These are phyloP conservation scores for Drosophila gunungcola DNA, from an alignment of 1,140 invertebrate species.

Conservation along the genomic window DNA sequence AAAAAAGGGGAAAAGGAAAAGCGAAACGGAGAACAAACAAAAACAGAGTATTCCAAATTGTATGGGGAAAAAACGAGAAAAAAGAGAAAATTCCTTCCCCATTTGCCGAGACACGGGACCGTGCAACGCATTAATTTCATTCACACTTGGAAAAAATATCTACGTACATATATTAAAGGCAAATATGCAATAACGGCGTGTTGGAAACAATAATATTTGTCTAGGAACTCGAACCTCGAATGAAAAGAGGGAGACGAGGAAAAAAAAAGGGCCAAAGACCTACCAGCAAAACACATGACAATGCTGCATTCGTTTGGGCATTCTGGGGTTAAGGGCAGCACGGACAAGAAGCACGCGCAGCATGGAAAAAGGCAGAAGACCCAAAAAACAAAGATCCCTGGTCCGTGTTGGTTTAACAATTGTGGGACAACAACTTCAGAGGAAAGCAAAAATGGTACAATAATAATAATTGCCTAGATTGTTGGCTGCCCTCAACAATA, in stretches of 20 bases:
- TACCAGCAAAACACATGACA: conserved; percentile 24
- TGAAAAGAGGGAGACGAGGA: conserved; percentile 5
- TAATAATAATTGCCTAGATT: conserved; percentile 15
- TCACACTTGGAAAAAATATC: conserved; percentile 76
- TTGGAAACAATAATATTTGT: conserved; percentile 83
- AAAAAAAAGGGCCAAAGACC: conserved; percentile 22
- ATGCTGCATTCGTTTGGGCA: conserved; percentile 31
- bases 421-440: conserved; percentile 41
- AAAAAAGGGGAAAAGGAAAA: conserved; percentile 18
- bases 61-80: conserved; percentile 64
- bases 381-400: conserved; percentile 26
- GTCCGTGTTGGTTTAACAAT: conserved; percentile 68
- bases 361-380: conserved; percentile 11
- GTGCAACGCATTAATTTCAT: conserved; percentile 81
- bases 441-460: conserved; percentile 17
- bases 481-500: background rate
- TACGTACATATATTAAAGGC: conserved; percentile 60
- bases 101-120: conserved; percentile 38
- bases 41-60: conserved; percentile 66
- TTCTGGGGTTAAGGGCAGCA: conserved; percentile 37
- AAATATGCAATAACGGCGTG: conserved; percentile 82
- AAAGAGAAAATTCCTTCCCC: conserved; percentile 58
- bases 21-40: conserved; percentile 44
- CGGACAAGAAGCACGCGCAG: conserved; percentile 66
- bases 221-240: conserved; percentile 62